phyloP scores from a whole-genome alignment of 2,797 vertebrate genomes.

The Smutsia temminckii region DNA sequence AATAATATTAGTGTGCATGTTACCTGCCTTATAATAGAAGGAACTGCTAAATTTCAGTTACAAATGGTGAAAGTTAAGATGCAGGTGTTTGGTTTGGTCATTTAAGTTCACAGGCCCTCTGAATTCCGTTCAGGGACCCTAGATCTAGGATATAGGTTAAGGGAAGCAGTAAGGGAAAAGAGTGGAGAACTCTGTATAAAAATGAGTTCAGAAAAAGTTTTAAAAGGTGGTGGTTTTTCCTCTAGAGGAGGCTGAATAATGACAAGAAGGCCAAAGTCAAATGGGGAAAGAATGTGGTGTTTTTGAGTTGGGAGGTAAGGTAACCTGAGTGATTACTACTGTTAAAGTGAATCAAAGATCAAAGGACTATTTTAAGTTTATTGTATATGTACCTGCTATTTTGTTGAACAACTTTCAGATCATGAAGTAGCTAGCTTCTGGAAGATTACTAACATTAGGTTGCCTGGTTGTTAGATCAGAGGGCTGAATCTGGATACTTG shows the following conservation, averaged over 20 bases:
- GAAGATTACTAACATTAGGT: neutral
- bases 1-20: neutral
- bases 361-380: neutral
- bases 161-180: neutral
- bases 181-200: neutral
- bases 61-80: slow-evolving; percentile 23
- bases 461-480: neutral
- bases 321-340: neutral
- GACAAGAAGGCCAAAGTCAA: neutral
- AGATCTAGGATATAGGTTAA: neutral
- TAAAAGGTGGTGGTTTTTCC: neutral
- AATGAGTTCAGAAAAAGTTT: slow-evolving; percentile 3
- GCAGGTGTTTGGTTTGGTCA: neutral
- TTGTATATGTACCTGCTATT: neutral
- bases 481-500: neutral
- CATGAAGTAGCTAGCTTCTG: neutral
- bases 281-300: neutral
- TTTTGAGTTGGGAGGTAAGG: neutral
- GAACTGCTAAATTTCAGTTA: slow-evolving; percentile 10
- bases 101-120: neutral
- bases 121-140: neutral
- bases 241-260: neutral
- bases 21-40: neutral
- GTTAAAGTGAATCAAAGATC: neutral
- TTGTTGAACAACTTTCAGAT: neutral